Evolutionary conservation across 1,140 invertebrate species (phyloP), one percentile per base, ranked within the genome.

Genomic region (Laupala kohalensis): DNA sequence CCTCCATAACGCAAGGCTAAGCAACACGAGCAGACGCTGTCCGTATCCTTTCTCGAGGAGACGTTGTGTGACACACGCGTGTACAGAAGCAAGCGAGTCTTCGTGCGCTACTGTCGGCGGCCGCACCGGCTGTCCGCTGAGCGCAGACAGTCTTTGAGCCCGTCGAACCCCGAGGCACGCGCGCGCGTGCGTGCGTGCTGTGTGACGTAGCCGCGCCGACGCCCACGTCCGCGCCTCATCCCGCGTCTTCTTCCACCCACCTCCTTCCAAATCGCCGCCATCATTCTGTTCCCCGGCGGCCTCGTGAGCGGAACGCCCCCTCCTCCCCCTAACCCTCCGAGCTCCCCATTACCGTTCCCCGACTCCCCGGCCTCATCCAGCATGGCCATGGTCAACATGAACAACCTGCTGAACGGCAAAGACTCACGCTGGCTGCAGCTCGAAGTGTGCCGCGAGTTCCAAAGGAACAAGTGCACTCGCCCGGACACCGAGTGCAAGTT

Each of bases 401-500:
- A 94, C 86, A 96, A 94, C 86, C 87, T 97, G 79, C 86, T 96
- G 74, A 96, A 97, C 84, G 94, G 94, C 77, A 99, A 99, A 85
- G 98, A 99, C 86, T 99, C 97, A 74, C 91, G 97, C 79, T 99
- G 98, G 98, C 88, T 99, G 74, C 97, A 99, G 81, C 86, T 99
- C 80, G 98, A 99, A 86, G 97, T 99, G 79, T 99, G 98, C 86
- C 90, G 97, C 73, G 97, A 99, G 85, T 99, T 96, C 85, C 97
- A 99, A 86, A 88, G 98, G 79, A 98, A 97, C 88, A 99, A 99
- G 87, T 99, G 98, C 84, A 95, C 96, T 75, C 89, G 98, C 78
- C 92, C 95, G 53, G 97, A 99, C 86, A 95, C 93, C 76, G 97
- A 99, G 84, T 99, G 97, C 90, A 99, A 99, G 87, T 99, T 99